Percentiles rank a stretch among this genome's conserved stretches.
Conservation (phyloP, 2,113 vertebrate species). For the Athene noctua region DNA sequence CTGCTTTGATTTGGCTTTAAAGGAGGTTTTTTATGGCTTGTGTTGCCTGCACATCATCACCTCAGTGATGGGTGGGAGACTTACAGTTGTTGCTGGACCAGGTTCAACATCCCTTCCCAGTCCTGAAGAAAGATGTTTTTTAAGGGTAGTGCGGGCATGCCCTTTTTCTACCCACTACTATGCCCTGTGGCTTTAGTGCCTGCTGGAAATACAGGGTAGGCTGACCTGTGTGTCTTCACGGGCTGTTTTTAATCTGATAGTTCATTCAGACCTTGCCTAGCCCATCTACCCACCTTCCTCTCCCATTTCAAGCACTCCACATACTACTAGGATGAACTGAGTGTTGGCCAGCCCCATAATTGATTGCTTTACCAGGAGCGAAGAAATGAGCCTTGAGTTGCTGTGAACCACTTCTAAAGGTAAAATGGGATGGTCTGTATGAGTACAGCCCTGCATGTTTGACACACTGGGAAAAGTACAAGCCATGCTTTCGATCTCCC, state of each 20-base stretch:
- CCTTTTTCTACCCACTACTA: neutral
- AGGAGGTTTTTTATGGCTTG: neutral
- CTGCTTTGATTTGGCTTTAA: neutral
- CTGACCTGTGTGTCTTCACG: neutral
- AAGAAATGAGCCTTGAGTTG: neutral
- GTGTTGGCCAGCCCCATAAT: neutral
- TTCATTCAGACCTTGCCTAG: neutral
- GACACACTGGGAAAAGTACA: conserved; percentile 68
- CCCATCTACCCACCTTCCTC: neutral
- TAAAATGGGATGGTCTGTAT: neutral
- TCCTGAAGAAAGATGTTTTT: neutral
- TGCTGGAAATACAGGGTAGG: neutral
- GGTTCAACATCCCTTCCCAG: neutral
- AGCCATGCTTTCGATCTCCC: conserved; percentile 69
- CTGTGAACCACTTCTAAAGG: neutral
- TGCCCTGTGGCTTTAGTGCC: neutral
- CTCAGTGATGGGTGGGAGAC: neutral
- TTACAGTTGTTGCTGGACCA: neutral
- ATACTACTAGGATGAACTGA: neutral
- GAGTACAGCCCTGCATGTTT: neutral
- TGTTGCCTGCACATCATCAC: neutral
- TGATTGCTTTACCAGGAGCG: neutral
- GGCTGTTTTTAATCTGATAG: neutral
- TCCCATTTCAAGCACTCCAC: neutral
- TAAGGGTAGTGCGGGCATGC: too few species aligned